A percentile compares a stretch with the other conserved stretches of the same genome.
phyloP scores from a whole-genome alignment of 2,113 vertebrate genomes.

The Regulus satrapa region DNA sequence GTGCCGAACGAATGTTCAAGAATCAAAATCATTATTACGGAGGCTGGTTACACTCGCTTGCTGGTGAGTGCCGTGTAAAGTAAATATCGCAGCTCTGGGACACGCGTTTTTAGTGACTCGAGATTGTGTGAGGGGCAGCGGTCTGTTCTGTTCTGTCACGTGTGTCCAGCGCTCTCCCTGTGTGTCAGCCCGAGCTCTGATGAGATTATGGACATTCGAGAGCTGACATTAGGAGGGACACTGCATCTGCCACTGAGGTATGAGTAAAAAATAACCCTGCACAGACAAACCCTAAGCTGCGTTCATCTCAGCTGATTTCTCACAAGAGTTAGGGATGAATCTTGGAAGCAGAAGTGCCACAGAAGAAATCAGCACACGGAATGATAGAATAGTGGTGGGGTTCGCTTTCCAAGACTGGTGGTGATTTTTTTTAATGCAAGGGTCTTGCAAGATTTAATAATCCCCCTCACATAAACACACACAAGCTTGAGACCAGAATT shows the following conservation, averaged over 20 bases:
- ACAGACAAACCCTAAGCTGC: not conserved
- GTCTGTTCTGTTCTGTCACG: not conserved
- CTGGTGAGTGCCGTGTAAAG: not conserved
- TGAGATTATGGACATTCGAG: not conserved
- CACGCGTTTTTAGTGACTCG: not conserved
- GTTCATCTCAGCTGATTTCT: not conserved
- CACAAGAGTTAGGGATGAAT: not conserved
- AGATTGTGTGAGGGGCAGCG: not conserved
- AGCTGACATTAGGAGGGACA: not conserved
- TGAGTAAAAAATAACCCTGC: not conserved
- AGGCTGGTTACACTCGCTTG: not conserved
- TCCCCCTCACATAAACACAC: not conserved
- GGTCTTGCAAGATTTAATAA: not conserved
- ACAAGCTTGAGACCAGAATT: not conserved
- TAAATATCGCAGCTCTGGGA: not conserved
- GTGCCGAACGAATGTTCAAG: not conserved
- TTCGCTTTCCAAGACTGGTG: not conserved
- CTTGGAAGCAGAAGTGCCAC: not conserved
- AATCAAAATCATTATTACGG: not conserved
- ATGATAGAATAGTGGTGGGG: not conserved
- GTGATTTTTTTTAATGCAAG: not conserved
- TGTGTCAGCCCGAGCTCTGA: not conserved
- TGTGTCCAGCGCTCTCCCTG: not conserved
- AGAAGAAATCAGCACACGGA: not conserved
- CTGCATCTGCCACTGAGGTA: not conserved